These are phyloP conservation scores for Hanleya hanleyi DNA, from an alignment of 2,888 invertebrate genomes.

Conservation along the genomic window DNA sequence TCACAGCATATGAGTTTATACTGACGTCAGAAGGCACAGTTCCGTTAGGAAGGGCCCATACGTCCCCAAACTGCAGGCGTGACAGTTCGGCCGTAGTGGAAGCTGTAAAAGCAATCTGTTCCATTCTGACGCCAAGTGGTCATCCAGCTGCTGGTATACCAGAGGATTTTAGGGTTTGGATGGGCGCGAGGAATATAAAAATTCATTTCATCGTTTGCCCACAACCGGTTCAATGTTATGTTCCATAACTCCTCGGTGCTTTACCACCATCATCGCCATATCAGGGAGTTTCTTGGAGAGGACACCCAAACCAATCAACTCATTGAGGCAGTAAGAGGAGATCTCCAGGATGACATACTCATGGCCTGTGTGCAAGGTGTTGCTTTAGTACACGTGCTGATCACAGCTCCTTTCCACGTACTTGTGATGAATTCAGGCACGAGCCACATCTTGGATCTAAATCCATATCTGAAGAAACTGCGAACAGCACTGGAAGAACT, in stretches of 20 bases:
- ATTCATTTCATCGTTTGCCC: not conserved
- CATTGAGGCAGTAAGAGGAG: not conserved
- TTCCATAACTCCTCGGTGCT: not conserved
- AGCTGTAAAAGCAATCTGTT: not conserved
- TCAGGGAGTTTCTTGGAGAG: not conserved
- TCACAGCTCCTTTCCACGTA: not conserved
- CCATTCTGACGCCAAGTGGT: not conserved
- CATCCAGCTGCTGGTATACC: not conserved
- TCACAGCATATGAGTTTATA: not conserved
- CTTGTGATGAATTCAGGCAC: not conserved
- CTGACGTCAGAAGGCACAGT: not conserved
- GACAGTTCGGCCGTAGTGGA: not conserved
- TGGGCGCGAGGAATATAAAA: not conserved
- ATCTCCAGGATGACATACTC: not conserved
- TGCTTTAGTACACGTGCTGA: not conserved
- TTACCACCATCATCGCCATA: not conserved
- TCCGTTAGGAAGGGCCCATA: not conserved
- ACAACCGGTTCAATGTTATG: not conserved
- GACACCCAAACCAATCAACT: not conserved
- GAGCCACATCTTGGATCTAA: not conserved
- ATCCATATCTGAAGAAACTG: not conserved
- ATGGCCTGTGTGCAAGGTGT: not conserved
- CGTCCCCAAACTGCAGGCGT: not conserved
- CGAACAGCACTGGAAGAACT: not conserved
- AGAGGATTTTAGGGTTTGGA: not conserved